Evolutionary conservation across 2,888 invertebrate genomes (phyloP).

Genomic region (Rhingia rostrata): DNA sequence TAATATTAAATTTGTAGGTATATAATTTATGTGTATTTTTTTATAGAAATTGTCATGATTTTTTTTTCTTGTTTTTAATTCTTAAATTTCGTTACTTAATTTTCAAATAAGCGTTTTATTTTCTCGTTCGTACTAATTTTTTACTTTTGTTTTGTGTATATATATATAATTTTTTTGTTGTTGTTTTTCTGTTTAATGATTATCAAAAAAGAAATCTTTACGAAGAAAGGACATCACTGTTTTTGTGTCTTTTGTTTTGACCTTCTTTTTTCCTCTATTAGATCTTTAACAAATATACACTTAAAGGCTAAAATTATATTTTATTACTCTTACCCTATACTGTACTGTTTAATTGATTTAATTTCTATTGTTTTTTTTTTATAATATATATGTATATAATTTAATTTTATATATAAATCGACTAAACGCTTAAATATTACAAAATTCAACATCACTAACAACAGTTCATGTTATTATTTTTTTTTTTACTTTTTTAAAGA

Average conservation of each 20-base stretch:
- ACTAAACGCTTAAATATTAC: slow-evolving; percentile 75
- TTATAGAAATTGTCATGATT: slow-evolving; percentile 46
- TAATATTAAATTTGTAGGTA: slow-evolving; percentile 22
- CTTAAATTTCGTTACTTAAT: slow-evolving; percentile 64
- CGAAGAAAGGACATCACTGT: slow-evolving; percentile 42
- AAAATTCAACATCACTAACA: slow-evolving; percentile 77
- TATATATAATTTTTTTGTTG: slow-evolving; percentile 10
- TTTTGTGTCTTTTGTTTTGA: slow-evolving; percentile 21
- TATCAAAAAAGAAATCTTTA: slow-evolving; percentile 50
- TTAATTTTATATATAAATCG: slow-evolving; percentile 75
- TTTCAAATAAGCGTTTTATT: slow-evolving; percentile 70
- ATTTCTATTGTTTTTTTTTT: slow-evolving; percentile 44
- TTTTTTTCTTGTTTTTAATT: slow-evolving; percentile 29
- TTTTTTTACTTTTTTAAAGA: slow-evolving; percentile 76
- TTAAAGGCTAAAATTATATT: slow-evolving; percentile 63
- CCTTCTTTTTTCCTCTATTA: slow-evolving; percentile 18
- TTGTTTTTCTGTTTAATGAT: slow-evolving; percentile 21
- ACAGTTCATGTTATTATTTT: slow-evolving; percentile 75
- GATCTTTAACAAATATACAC: slow-evolving; percentile 69
- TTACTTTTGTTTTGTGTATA: neutral
- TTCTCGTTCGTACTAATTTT: slow-evolving; percentile 59
- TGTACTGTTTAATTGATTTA: slow-evolving; percentile 45
- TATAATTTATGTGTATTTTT: slow-evolving; percentile 13
- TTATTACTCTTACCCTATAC: slow-evolving; percentile 19
- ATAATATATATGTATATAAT: slow-evolving; percentile 63